Conservation (phyloP, 92 coral and sea anemone genomes). For the Siderastrea radians region DNA sequence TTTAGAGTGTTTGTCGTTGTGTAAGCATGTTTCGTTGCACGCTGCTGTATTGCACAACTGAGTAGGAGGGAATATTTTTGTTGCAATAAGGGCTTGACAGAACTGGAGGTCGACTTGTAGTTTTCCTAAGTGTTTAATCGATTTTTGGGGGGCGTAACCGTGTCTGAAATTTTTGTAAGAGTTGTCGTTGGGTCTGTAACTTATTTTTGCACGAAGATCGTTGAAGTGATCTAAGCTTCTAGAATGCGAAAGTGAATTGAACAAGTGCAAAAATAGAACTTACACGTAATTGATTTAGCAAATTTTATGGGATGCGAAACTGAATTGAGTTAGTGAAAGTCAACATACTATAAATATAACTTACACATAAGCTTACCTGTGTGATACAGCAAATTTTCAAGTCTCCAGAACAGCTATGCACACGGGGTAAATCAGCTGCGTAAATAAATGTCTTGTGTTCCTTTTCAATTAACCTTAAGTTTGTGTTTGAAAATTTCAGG, state of each 20-base stretch:
- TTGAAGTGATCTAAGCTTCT: background rate
- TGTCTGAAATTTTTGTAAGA: background rate
- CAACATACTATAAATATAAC: too few species aligned
- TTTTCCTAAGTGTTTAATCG: background rate
- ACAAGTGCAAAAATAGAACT: too few species aligned
- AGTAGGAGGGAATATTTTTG: background rate
- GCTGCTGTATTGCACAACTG: constrained; percentile 16
- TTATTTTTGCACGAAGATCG: background rate
- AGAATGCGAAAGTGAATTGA: background rate
- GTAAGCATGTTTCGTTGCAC: constrained; percentile 11
- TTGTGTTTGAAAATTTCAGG: constrained; percentile 7
- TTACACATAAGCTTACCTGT: too few species aligned
- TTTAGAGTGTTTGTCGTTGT: background rate
- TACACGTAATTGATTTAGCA: too few species aligned
- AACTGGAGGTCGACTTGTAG: background rate
- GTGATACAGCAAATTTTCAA: too few species aligned
- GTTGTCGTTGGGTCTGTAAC: background rate
- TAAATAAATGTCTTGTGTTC: too few species aligned
- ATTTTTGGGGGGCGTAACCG: background rate
- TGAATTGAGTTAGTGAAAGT: too few species aligned
- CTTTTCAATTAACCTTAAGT: background rate
- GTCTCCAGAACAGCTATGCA: too few species aligned
- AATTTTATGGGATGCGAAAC: too few species aligned
- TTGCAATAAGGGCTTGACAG: too few species aligned
- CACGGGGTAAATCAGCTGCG: too few species aligned